Evolutionary conservation across 2,888 invertebrate genomes (phyloP), one percentile per base, ranked within the genome.

Genomic region (Epinotia brunnichana): DNA sequence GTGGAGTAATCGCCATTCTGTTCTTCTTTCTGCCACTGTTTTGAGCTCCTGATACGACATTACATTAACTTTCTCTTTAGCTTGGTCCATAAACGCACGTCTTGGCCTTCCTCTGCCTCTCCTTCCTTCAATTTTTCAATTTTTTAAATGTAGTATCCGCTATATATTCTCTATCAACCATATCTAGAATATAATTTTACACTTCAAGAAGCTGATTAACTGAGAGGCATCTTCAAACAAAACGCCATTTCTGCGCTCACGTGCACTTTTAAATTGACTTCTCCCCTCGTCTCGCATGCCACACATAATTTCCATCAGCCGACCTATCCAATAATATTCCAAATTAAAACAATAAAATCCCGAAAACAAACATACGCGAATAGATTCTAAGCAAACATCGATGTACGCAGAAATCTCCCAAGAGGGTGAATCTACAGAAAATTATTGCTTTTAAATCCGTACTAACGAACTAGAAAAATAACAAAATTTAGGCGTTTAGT

Each of bases 311-410:
- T 62, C 62, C 62, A 61, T 62, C 48, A n/a, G 17, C 24, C 44
- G 24, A 62, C n/a, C 62, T 59, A 59, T 59, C 57, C 59, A 60
- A 64, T 56, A 62, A 61, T 67, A 71, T 64, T 64, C 64, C 41
- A 72, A 72, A 67, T 72, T 72, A 72, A 68, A 72, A 72, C 61
- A 72, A 68, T 72, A 72, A 72, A 72, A 72, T 67, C 67, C 56
- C 59, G 21, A 21, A 11, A 48, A 62, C 41, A 56, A 72, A 56
- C 67, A 72, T 72, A 61, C 67, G 61, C 48, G 72, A 72, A 68
- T 72, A 72, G 67, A 35, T 24, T 68, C 56, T 54, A 17, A 9
- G 61, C 67, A 72, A 72, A 72, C 72, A 72, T 56, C 60, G 70
- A 19, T 21, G 62, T 21, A 54, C 13, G 61, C 54, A 21, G 51